Evolutionary conservation across 2,113 vertebrate species (phyloP), one percentile per base, ranked within the genome.

Genomic region (Caranx ignobilis): DNA sequence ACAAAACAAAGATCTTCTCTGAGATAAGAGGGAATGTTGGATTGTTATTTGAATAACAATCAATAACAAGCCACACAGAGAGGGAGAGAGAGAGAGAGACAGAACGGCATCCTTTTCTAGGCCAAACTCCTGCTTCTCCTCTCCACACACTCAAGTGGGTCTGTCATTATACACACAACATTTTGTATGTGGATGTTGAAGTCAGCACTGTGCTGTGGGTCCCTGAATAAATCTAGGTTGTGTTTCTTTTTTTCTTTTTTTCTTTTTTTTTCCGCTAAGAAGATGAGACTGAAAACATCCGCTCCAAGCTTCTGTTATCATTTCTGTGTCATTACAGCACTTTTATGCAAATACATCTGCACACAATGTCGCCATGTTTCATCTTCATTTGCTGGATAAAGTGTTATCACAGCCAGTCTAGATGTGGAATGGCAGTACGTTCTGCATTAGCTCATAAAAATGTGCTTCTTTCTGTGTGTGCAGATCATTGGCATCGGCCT

Each of bases 401-500:
- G 19, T 31, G 6, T 3, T n/a, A 32, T 60, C 66, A 21, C 64
- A 52, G 67, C 61, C 35, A 7, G 9, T 34, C 2, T 12, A 56
- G 7, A 11, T 7, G 55, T 54, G 50, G 35, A 57, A 6, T 45
- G 13, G 31, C 45, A 35, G 21, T 57, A 13, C 13, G 11, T 15
- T 65, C 67, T 81, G 65, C 26, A 67, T 70, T 48, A 60, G 57
- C 70, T 87, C 26, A 82, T n/a, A 77, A 12, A 70, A 71, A 56
- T 56, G 5, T 77, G 32, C 1, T 70, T 72, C 7, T 75, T 21
- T 79, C 34, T 73, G 2, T 79, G 35, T 80, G 39, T 81, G 63
- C 87, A 99, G 98, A 99, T 99, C 79, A 99, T 99, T 90, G 97
- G 98, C 85, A 97, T 99, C 84, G 98, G 98, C 78, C 95, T 99